A percentile compares a stretch with the other conserved stretches of the same genome.
These are phyloP conservation scores for Coranthus polyacanthus DNA, from an alignment of 2,797 vertebrate species.

Conservation along the genomic window DNA sequence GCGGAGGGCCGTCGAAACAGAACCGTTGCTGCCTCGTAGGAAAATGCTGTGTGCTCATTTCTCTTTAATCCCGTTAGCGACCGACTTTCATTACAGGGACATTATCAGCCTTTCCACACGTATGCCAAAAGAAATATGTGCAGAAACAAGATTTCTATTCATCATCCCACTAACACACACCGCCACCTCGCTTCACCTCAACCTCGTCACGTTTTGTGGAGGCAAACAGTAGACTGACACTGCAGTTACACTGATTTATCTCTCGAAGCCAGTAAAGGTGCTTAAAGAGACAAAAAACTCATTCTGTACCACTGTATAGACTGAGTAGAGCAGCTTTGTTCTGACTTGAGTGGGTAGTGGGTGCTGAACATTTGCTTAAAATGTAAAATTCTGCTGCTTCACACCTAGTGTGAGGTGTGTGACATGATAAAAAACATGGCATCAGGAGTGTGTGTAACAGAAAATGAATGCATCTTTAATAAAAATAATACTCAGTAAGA, in stretches of 20 bases:
- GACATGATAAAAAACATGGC: no score
- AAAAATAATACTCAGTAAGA: no score
- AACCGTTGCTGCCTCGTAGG: constrained; percentile 14
- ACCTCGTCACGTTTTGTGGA: constrained; percentile 16
- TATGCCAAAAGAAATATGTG: constrained; percentile 39
- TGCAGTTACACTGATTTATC: constrained; percentile 27
- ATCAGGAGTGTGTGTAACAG: no score
- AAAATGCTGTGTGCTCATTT: constrained; percentile 58
- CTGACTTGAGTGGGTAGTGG: not conserved
- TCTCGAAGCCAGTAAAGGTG: not conserved
- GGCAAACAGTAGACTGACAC: constrained; percentile 8
- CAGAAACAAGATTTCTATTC: constrained; percentile 40
- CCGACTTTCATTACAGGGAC: constrained; percentile 56
- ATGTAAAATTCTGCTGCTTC: not conserved
- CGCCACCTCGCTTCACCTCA: constrained; percentile 13
- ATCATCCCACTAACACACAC: constrained; percentile 23
- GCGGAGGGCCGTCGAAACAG: constrained; percentile 11
- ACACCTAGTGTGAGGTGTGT: no score
- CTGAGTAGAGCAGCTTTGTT: not conserved
- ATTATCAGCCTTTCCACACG: constrained; percentile 67
- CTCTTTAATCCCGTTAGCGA: constrained; percentile 69
- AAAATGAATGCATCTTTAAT: no score
- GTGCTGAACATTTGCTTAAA: constrained; percentile 1
- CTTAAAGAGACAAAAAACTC: constrained; percentile 17
- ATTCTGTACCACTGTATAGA: not conserved